Conservation (phyloP, 2,888 invertebrate species). For the Archips crataeganus region DNA sequence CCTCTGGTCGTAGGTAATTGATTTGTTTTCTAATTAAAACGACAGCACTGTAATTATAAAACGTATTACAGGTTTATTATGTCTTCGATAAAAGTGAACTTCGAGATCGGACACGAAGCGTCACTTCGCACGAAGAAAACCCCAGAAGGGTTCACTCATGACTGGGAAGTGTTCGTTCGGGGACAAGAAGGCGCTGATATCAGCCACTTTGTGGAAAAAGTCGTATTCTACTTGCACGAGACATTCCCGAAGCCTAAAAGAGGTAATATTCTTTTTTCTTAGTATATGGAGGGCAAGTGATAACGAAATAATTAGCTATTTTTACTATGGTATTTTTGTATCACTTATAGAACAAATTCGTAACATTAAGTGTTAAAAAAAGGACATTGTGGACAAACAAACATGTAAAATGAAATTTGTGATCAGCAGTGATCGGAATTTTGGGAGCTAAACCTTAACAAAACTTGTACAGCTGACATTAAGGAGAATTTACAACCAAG, state of each 20-base stretch:
- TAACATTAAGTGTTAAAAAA: too few relatives aligned
- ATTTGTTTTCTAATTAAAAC: slow-evolving; percentile 37
- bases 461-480: too few relatives aligned
- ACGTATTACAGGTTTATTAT: slow-evolving; percentile 62
- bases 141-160: slow-evolving; percentile 97
- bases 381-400: too few relatives aligned
- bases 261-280: slow-evolving; percentile 84
- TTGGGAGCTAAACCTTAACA: too few relatives aligned
- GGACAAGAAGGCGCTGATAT: slow-evolving; percentile 95
- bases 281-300: background rate
- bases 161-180: slow-evolving; percentile 98
- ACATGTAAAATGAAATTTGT: too few relatives aligned
- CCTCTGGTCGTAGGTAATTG: slow-evolving; percentile 22
- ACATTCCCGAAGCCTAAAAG: slow-evolving; percentile 97
- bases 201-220: slow-evolving; percentile 96
- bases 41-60: background rate
- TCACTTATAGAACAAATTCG: background rate
- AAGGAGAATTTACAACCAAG: too few relatives aligned
- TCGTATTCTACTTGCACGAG: slow-evolving; percentile 95
- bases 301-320: too few relatives aligned
- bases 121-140: slow-evolving; percentile 92
- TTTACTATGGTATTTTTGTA: background rate
- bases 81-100: slow-evolving; percentile 87
- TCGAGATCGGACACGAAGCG: slow-evolving; percentile 97
- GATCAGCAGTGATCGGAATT: too few relatives aligned